These are phyloP conservation scores for Entomobrya proxima DNA, from an alignment of 2,888 invertebrate genomes.

Conservation along the genomic window DNA sequence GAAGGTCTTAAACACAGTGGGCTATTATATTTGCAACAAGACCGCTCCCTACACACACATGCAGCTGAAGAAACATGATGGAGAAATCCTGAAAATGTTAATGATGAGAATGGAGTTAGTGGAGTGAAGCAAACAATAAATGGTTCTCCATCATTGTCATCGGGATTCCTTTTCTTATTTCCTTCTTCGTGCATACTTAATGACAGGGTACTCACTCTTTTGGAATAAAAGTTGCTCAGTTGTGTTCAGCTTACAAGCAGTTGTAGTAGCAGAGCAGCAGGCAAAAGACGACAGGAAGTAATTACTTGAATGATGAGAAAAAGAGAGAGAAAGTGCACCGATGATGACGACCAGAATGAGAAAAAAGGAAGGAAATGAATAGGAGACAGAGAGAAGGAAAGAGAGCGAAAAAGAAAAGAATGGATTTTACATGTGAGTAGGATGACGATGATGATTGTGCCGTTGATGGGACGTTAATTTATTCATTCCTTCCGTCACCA, in stretches of 20 bases:
- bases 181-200: conserved; percentile 12
- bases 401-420: neutral
- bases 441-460: conserved; percentile 30
- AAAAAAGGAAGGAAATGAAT: conserved; percentile 30
- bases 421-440: conserved; percentile 25
- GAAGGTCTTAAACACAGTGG: neutral
- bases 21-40: neutral
- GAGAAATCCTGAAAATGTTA: conserved; percentile 23
- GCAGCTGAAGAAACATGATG: conserved; percentile 2
- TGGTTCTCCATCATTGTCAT: conserved; percentile 27
- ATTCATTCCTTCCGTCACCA: conserved; percentile 44
- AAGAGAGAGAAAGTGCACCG: conserved; percentile 31
- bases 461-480: conserved; percentile 58
- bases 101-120: conserved; percentile 31
- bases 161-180: conserved; percentile 22
- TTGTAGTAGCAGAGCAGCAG: neutral
- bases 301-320: conserved; percentile 45
- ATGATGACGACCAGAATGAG: conserved; percentile 8
- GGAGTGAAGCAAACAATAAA: conserved; percentile 30
- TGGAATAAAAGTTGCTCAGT: conserved; percentile 21
- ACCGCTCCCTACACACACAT: neutral
- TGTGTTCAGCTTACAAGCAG: neutral
- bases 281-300: conserved; percentile 52
- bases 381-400: neutral
- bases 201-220: conserved; percentile 23